These are phyloP conservation scores for Albula goreensis DNA, from an alignment of 2,113 vertebrate genomes.

Conservation along the genomic window DNA sequence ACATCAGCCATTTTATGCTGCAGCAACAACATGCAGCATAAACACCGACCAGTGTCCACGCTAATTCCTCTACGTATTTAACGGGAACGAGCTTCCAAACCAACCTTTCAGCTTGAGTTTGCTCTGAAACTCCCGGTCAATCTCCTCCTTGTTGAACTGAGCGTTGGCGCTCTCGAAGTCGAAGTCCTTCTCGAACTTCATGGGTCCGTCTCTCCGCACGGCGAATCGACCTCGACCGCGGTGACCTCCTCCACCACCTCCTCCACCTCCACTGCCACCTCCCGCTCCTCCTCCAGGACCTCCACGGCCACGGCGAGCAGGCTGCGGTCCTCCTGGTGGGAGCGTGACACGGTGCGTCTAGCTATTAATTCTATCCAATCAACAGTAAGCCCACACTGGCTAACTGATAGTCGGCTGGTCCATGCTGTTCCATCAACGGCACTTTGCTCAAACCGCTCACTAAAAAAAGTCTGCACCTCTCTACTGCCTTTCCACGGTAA, in stretches of 20 bases:
- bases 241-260: conserved; percentile 82
- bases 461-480: not conserved
- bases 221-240: conserved; percentile 88
- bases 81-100: not conserved
- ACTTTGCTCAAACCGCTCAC: too few species aligned
- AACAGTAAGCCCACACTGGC: too few species aligned
- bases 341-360: not conserved
- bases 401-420: too few species aligned
- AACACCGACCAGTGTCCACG: too few species aligned
- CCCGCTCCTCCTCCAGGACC: too few species aligned
- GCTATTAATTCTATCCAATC: too few species aligned
- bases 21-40: too few species aligned
- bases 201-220: conserved; percentile 84
- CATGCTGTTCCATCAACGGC: too few species aligned
- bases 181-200: conserved; percentile 99
- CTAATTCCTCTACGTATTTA: not conserved
- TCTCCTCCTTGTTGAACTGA: conserved; percentile 98
- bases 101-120: conserved; percentile 97
- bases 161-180: conserved; percentile 98
- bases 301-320: conserved; percentile 81
- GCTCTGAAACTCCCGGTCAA: conserved; percentile 94
- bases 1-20: not conserved
- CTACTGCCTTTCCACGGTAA: not conserved
- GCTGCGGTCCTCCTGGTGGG: conserved; percentile 62
- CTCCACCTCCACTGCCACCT: not conserved